These are phyloP conservation scores for Trachelus iudaicus DNA, from an alignment of 2,888 invertebrate genomes.

Conservation along the genomic window DNA sequence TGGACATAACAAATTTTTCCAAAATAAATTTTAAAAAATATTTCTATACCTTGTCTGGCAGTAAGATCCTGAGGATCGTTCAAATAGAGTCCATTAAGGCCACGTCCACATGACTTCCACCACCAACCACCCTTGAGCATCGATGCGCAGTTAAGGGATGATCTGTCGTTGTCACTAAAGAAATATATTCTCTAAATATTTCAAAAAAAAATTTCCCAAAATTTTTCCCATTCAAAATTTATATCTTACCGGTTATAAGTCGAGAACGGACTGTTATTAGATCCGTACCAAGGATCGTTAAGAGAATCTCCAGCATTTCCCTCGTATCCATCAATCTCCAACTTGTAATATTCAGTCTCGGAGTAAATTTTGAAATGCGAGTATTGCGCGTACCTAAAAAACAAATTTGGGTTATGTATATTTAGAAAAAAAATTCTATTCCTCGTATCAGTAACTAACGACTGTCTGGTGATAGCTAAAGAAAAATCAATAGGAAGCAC, in stretches of 20 bases:
- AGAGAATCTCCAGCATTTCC: conserved; percentile 92
- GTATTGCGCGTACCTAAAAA: conserved; percentile 85
- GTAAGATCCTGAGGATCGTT: conserved; percentile 92
- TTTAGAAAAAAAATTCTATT: background rate
- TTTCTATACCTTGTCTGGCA: conserved; percentile 81
- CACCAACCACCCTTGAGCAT: conserved; percentile 96
- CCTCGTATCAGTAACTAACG: background rate
- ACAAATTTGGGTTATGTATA: background rate
- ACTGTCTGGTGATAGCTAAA: background rate
- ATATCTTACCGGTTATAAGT: conserved; percentile 83
- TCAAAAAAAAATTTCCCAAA: background rate
- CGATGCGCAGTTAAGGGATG: conserved; percentile 90
- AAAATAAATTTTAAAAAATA: background rate
- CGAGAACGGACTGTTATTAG: conserved; percentile 93
- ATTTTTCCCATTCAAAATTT: background rate
- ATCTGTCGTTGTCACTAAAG: conserved; percentile 87
- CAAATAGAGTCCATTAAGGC: conserved; percentile 88
- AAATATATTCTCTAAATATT: background rate
- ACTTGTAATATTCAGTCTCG: conserved; percentile 90
- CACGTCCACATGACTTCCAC: conserved; percentile 94
- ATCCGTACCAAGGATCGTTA: conserved; percentile 94
- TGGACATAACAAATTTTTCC: background rate
- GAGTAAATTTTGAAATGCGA: conserved; percentile 93
- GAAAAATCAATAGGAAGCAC: background rate
- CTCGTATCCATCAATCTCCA: conserved; percentile 92